Percentiles rank a stretch among this genome's conserved stretches.
phyloP scores from a whole-genome alignment of 2,797 vertebrate species.

The Pangasius djambal region DNA sequence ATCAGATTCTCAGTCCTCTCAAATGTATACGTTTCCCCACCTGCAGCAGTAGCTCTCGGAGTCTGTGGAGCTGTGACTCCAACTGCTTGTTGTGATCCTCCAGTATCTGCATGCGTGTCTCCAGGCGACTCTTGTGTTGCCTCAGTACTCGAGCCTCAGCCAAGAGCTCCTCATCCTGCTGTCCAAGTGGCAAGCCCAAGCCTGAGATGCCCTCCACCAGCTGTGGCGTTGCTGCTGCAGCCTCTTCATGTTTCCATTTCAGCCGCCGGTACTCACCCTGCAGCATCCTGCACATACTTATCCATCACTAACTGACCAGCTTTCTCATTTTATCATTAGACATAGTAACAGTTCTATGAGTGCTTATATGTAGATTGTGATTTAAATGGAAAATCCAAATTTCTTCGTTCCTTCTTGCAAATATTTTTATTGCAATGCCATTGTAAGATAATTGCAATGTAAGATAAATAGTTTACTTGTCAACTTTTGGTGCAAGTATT shows the following conservation, averaged over 20 bases:
- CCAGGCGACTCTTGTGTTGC: conserved; percentile 95
- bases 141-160: conserved; percentile 92
- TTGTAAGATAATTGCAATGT: no score
- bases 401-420: background rate
- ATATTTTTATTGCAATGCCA: background rate
- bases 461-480: background rate
- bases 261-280: conserved; percentile 93
- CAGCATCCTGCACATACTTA: conserved; percentile 81
- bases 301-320: background rate
- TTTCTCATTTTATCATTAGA: background rate
- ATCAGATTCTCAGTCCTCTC: background rate
- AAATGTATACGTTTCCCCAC: conserved; percentile 63
- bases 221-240: conserved; percentile 78
- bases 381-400: background rate
- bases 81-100: conserved; percentile 99
- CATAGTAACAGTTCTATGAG: background rate
- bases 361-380: background rate
- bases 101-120: conserved; percentile 98
- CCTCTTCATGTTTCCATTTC: conserved; percentile 97
- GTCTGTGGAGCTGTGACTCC: conserved; percentile 90
- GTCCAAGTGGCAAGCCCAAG: conserved; percentile 68
- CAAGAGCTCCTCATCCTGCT: conserved; percentile 88
- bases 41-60: conserved; percentile 94
- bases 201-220: conserved; percentile 76
- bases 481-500: background rate